Percentiles rank a stretch among this genome's conserved stretches.
phyloP scores from a whole-genome alignment of 1,140 invertebrate genomes.

The Dendroctonus ponderosae region DNA sequence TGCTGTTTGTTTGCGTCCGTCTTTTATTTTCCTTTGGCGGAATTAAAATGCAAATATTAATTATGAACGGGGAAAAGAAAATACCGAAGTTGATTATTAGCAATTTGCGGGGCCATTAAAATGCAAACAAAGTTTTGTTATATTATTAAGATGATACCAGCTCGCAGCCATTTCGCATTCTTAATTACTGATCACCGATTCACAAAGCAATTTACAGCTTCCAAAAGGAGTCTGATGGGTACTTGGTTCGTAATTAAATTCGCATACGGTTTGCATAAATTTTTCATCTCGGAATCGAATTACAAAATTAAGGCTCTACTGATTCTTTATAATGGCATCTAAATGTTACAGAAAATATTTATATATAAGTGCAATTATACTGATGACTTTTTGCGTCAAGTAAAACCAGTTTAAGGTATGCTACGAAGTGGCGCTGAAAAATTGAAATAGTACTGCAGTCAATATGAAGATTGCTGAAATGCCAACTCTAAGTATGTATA shows the following conservation, averaged over 20 bases:
- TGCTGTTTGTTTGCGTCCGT: conserved; percentile 10
- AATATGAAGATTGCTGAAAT: too few relatives aligned
- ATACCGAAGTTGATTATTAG: conserved; percentile 9
- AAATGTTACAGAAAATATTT: too few relatives aligned
- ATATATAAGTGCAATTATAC: too few relatives aligned
- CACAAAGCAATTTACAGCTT: conserved; percentile 20
- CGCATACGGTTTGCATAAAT: conserved; percentile 14
- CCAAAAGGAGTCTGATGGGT: conserved; percentile 17
- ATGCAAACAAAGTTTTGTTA: conserved; percentile 16
- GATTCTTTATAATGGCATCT: not conserved
- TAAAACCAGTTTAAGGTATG: too few relatives aligned
- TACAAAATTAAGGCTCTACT: conserved; percentile 1
- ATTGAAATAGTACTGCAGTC: too few relatives aligned
- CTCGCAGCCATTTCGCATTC: conserved; percentile 9
- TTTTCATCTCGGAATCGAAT: conserved; percentile 5
- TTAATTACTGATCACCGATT: conserved; percentile 20
- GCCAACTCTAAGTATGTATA: too few relatives aligned
- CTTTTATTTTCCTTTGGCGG: conserved; percentile 8
- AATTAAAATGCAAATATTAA: conserved; percentile 34
- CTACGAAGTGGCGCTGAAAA: too few relatives aligned
- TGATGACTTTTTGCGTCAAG: too few relatives aligned
- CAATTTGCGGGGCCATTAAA: conserved; percentile 16
- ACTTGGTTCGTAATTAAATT: conserved; percentile 15
- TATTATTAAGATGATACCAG: conserved; percentile 17
- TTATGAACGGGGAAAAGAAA: conserved; percentile 11